A percentile compares a stretch with the other conserved stretches of the same genome.
Evolutionary conservation across 2,888 invertebrate species (phyloP).

Genomic region (Liposcelis brunnea): DNA sequence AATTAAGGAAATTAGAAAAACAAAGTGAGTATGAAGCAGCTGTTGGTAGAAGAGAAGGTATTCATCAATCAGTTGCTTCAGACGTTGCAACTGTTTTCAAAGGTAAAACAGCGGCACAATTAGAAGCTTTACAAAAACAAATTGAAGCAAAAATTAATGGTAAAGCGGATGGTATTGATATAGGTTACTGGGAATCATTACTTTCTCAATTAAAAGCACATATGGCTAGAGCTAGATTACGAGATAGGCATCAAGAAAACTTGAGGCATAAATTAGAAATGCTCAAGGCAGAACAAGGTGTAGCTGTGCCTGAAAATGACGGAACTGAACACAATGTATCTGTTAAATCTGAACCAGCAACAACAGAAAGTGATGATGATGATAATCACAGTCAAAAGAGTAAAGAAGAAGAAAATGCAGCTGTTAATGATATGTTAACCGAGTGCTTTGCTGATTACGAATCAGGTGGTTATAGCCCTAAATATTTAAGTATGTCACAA

Average conservation of each 20-base stretch:
- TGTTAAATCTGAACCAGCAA: constrained; percentile 6
- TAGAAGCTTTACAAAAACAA: constrained; percentile 63
- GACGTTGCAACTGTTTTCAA: constrained; percentile 84
- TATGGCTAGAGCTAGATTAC: constrained; percentile 78
- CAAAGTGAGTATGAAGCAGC: constrained; percentile 39
- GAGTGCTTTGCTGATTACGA: constrained; percentile 51
- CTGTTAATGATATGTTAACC: constrained; percentile 32
- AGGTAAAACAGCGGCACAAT: constrained; percentile 77
- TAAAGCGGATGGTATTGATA: constrained; percentile 78
- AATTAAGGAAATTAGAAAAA: constrained; percentile 57
- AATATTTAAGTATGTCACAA: constrained; percentile 39
- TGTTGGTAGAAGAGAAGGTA: constrained; percentile 50
- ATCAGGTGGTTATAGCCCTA: constrained; percentile 72
- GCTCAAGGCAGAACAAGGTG: constrained; percentile 71
- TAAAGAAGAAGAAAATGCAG: constrained; percentile 25
- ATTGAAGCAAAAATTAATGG: constrained; percentile 76
- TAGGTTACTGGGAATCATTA: constrained; percentile 95
- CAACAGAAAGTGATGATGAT: constrained; percentile 15
- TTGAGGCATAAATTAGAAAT: constrained; percentile 73
- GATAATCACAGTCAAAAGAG: constrained; percentile 15
- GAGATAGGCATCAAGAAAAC: constrained; percentile 84
- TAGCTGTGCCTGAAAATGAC: constrained; percentile 24
- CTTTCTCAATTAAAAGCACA: constrained; percentile 91
- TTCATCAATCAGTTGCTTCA: constrained; percentile 77
- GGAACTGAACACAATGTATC: constrained; percentile 14